Percentiles rank a stretch among this genome's conserved stretches.
Conservation (phyloP, 2,888 invertebrate genomes). For the Dasypolia templi region DNA sequence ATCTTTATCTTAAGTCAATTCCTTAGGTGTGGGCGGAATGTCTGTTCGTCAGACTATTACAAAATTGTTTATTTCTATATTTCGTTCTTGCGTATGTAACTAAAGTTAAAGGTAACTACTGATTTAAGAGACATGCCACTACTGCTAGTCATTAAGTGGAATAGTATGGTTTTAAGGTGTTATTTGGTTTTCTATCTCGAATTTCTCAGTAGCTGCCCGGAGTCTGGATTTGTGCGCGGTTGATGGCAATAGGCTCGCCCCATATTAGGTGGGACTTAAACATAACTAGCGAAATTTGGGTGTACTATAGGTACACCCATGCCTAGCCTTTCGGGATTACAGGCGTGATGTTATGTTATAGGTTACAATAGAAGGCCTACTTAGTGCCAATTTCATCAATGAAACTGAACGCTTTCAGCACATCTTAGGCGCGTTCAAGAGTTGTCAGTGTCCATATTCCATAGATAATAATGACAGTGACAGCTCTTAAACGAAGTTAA, state of each 20-base stretch:
- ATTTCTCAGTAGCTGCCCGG: background rate
- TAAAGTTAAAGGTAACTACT: background rate
- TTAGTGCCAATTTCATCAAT: too few relatives aligned
- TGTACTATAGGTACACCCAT: background rate
- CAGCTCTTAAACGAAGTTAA: too few relatives aligned
- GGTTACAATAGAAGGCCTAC: background rate
- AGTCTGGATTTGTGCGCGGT: background rate
- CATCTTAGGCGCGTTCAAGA: too few relatives aligned
- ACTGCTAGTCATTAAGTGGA: too few relatives aligned
- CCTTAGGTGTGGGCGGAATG: background rate
- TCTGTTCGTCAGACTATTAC: background rate
- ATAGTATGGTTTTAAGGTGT: background rate
- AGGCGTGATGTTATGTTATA: background rate
- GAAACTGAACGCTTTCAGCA: too few relatives aligned
- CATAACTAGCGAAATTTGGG: background rate
- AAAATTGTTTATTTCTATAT: conserved; percentile 13
- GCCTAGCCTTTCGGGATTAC: background rate
- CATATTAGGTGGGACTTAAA: background rate
- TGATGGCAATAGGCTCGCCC: background rate
- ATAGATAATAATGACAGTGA: too few relatives aligned
- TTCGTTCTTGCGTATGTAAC: background rate
- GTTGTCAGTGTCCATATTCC: too few relatives aligned
- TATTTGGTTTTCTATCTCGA: background rate
- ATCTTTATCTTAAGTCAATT: conserved; percentile 12
- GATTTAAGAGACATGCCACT: too few relatives aligned